These are phyloP conservation scores for Graptemys geographica DNA, from an alignment of 2,797 vertebrate species.

Conservation along the genomic window DNA sequence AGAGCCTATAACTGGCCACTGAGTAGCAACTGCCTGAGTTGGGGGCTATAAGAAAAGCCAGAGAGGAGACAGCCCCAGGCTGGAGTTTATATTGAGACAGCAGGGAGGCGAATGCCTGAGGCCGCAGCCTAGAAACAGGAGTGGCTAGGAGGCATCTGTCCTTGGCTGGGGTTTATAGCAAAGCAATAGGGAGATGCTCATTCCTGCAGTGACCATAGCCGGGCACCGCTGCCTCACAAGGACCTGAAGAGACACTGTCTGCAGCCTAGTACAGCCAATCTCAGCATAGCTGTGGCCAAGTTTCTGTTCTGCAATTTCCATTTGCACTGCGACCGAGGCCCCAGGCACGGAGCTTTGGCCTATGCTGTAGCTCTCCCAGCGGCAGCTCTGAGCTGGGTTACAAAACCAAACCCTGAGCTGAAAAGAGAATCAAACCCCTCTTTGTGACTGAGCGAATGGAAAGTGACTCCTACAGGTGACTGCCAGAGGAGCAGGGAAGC, in stretches of 20 bases:
- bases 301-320: neutral
- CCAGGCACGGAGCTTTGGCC: neutral
- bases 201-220: neutral
- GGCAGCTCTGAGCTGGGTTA: neutral
- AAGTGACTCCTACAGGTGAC: neutral
- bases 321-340: neutral
- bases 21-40: neutral
- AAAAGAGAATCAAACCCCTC: slow-evolving; percentile 53
- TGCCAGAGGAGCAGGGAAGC: slow-evolving; percentile 39
- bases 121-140: neutral
- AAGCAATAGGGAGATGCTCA: neutral
- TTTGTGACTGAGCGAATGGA: slow-evolving; percentile 27
- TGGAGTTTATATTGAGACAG: neutral
- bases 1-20: neutral
- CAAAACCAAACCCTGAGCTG: slow-evolving; percentile 33
- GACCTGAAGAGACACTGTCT: neutral
- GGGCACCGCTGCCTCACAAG: neutral
- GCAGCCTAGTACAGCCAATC: neutral
- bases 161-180: neutral
- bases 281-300: neutral
- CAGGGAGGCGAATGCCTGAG: neutral
- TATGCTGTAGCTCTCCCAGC: neutral
- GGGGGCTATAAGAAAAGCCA: neutral
- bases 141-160: neutral
- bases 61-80: neutral